Base-by-base conservation (phyloP, 2,888 invertebrate genomes). In the Tenodera sinensis region DNA sequence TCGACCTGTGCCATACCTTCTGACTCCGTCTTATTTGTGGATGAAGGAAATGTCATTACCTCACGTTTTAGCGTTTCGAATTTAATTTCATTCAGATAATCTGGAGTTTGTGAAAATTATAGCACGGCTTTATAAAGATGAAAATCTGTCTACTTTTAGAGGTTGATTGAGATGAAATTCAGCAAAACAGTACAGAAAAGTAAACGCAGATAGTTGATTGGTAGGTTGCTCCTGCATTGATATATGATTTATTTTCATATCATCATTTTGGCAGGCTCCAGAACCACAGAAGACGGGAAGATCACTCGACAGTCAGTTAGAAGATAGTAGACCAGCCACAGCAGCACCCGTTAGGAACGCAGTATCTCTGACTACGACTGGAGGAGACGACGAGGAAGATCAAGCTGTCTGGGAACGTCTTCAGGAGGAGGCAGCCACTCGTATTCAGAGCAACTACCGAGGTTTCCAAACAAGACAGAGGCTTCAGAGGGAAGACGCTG, bases 401-500 rank as follows among this genome's bases (percentile, higher is more conserved):
- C 85, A 71, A 20, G 28, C 84, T 4, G 91, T 91, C 30, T 91
- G 91, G 91, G 54, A 89, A 15, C 91, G 91, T n/a, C 85, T 91
- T 82, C 90, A 91, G 85, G 81, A 88, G 47, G 91, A 91, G 71
- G 91, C 92, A 7, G 91, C 91, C 15, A 90, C 91, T 42, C 91
- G 89, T 30, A 91, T 91, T 84, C 92, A 92, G 90, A 91, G 90
- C 88, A 91, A 91, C 90, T 92, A 91, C 89, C 91, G 91, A 12
- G 91, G 91, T 34, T 91, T 91, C 89, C 91, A 92, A 47, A 90
- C 91, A 28, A 91, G 92, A 83, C 92, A 92, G 89, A 91, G 91
- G 47, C 91, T 92, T 81, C 91, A 91, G 25, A 91, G 92, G 4
- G 92, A 92, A 88, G 92, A 92, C 90, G 92, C 92, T 8, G 91